Evolutionary conservation across 2,797 vertebrate species (phyloP), one percentile per base, ranked within the genome.

Genomic region (Myotis findleyi): DNA sequence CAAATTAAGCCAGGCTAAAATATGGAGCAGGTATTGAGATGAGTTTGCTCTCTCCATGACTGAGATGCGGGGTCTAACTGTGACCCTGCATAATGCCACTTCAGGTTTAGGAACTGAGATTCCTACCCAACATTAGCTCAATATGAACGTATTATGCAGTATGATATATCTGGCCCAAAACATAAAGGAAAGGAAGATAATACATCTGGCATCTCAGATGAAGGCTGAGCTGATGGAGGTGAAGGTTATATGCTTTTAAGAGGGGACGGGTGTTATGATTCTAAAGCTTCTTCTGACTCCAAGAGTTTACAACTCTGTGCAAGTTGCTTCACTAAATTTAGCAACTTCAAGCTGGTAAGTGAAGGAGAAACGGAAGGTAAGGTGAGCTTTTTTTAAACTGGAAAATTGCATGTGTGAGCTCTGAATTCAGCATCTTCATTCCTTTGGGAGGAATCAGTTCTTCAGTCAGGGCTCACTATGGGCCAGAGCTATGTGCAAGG

Each of bases 1-100:
- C 49, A 97, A 96, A 97, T 96, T 96, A 96, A 95, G 44, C 2
- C 0, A 89, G n/a, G 92, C 94, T 96, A 97, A 87, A 94, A 92
- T 87, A 76, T 0, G 20, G 5, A 87, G 91, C 80, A 93, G 96
- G 90, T 87, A 91, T 96, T 95, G 97, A 91, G 57, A 80, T 81
- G n/a, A 41, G 73, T 96, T 96, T 91, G 18, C 66, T 95, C 94
- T 93, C 44, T 97, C 49, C 23, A 9, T 59, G 89, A 92, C 16
- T 84, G 59, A 72, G 71, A 95, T 72, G 44, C 72, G 18, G 4
- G 87, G 55, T 91, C 38, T 95, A 92, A 72, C 1, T 3, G 41
- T 95, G 21, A 85, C 3, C 75, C 93, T 88, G 17, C 30, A 36
- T 53, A 88, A 95, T 59, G 96, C 7, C 3, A 36, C 38, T 8